Base-by-base conservation (phyloP, 2,113 vertebrate species). In the Osmerus mordax region DNA sequence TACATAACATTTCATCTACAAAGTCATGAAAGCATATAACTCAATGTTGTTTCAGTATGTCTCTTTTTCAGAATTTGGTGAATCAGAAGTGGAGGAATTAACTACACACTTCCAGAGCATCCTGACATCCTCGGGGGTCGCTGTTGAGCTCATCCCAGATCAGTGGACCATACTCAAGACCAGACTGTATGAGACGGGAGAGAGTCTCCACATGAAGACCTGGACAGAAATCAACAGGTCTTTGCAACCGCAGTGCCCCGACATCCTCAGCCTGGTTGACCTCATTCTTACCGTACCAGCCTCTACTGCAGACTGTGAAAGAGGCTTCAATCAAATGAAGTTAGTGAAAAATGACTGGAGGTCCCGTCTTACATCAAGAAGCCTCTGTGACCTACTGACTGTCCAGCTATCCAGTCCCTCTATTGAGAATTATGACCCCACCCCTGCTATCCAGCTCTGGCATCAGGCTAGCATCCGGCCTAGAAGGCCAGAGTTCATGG, bases 321-420 rank as follows among this genome's bases (percentile, higher is more conserved):
- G 36, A 28, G 90, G 84, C 58, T 92, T 88, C 41, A 66, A 19
- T 69, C 84, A 87, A 60, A 83, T 87, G 77, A 85, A 83, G 29
- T 14, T 61, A 25, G 77, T 77, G 28, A 77, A 66, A 58, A 81
- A 62, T 65, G 75, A 67, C 6, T 72, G 63, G 19, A 70, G 53
- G 11, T 59, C 75, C n/a, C 83, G 83, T 67, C 58, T 80, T 32
- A 78, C 69, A 19, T 67, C 73, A 53, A 81, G 84, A 64, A 85
- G 18, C 63, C 32, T 90, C 77, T 87, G 74, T 0, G 88, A 91
- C 78, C 73, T 87, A 67, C 71, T 89, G 77, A 29, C 81, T 67
- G 87, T 91, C 77, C 90, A 90, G 71, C 16, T 90, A 83, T 89
- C 88, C 74, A 89, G 87, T 76, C 84, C 88, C 21, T 80, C 89